phyloP scores from a whole-genome alignment of 2,888 invertebrate genomes.

The Hydroisotoma schaefferi region DNA sequence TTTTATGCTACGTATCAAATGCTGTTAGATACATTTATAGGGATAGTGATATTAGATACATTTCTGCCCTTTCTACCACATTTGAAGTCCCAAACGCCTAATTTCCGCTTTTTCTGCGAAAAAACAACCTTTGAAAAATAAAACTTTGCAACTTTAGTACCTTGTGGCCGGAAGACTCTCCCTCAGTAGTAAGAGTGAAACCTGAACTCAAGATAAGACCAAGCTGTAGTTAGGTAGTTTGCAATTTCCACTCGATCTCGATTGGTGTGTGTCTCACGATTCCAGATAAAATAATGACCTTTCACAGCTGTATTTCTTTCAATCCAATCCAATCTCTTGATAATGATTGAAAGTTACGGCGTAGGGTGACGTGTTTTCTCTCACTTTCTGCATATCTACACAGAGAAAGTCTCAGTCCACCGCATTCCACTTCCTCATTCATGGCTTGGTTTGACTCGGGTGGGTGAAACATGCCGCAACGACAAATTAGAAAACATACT shows the following conservation, averaged over 20 bases:
- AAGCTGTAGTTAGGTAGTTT: too few relatives aligned
- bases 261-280: slow-evolving; percentile 4
- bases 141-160: too few relatives aligned
- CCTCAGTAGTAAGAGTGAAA: too few relatives aligned
- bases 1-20: slow-evolving; percentile 30
- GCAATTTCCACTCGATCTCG: too few relatives aligned
- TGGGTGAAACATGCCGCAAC: slow-evolving; percentile 10
- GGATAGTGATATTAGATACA: too few relatives aligned
- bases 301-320: slow-evolving; percentile 5
- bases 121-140: neutral
- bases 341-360: slow-evolving; percentile 10
- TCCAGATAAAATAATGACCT: slow-evolving; percentile 12
- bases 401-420: neutral
- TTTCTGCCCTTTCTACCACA: slow-evolving; percentile 36
- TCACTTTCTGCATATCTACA: slow-evolving; percentile 5
- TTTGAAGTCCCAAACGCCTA: slow-evolving; percentile 43
- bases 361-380: slow-evolving; percentile 13
- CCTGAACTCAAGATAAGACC: too few relatives aligned
- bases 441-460: too few relatives aligned
- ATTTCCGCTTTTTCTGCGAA: slow-evolving; percentile 39
- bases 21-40: slow-evolving; percentile 40
- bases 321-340: slow-evolving; percentile 4
- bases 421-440: slow-evolving; percentile 11
- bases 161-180: too few relatives aligned
- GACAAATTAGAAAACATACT: slow-evolving; percentile 11